Percentiles rank a stretch among this genome's conserved stretches.
Evolutionary conservation across 1,140 invertebrate genomes (phyloP).

Genomic region (Atta cephalotes): DNA sequence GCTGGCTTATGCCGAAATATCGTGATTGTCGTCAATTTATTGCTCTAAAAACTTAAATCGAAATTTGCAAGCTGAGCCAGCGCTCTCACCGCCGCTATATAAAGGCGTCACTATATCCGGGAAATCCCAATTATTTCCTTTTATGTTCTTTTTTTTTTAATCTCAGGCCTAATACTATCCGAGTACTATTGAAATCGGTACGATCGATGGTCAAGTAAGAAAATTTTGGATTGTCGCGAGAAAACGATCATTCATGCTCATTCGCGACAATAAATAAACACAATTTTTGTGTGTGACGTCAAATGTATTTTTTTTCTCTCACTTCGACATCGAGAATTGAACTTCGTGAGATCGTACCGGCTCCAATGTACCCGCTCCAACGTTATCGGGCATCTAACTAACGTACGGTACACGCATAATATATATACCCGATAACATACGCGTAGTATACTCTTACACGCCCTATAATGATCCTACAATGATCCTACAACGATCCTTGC

Average conservation of each 20-base stretch:
- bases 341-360: not conserved
- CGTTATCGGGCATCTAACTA: conserved; percentile 35
- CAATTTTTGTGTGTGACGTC: not conserved
- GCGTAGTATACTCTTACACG: conserved; percentile 8
- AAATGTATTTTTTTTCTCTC: not conserved
- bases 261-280: not conserved
- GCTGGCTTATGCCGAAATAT: conserved; percentile 74
- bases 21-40: conserved; percentile 85
- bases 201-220: not conserved
- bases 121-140: conserved; percentile 67
- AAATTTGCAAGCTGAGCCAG: conserved; percentile 79
- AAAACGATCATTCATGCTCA: not conserved
- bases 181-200: conserved; percentile 16
- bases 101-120: conserved; percentile 84
- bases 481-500: conserved; percentile 30
- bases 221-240: not conserved
- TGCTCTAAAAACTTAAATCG: conserved; percentile 83
- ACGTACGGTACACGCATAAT: not conserved
- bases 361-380: not conserved
- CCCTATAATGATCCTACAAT: conserved; percentile 33
- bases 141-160: not conserved
- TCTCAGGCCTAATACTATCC: conserved; percentile 13
- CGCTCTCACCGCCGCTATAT: conserved; percentile 69
- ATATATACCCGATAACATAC: conserved; percentile 1
- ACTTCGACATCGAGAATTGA: not conserved